Evolutionary conservation across 2,113 vertebrate genomes (phyloP), one percentile per base, ranked within the genome.

Genomic region (Semnopithecus entellus): DNA sequence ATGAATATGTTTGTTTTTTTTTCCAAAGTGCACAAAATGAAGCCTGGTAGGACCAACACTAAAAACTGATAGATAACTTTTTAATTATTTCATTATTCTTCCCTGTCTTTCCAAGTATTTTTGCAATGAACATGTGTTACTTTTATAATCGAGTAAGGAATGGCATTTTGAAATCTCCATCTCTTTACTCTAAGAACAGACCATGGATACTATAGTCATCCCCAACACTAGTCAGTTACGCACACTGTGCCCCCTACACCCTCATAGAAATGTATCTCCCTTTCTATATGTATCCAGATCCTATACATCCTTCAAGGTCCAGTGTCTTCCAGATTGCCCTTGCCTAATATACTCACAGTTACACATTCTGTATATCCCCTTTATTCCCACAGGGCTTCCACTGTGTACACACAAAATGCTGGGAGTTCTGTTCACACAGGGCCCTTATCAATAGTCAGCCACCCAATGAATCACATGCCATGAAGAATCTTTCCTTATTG

Each of bases 51-150:
- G 18, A 70, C 68, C 79, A n/a, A 83, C 14, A 86, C 64, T 50
- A 50, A 50, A 70, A 84, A 91, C 50, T 38, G 32, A 66, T 8
- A 18, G 35, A 43, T 88, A 75, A 57, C 38, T 25, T 78, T 88
- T 68, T 30, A 38, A 80, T 72, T 68, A 35, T 68, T 35, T 84
- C 45, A 43, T 45, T 82, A 78, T 18, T 45, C 59, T 57, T 80
- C 32, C 48, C 85, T 81, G 12, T 87, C 48, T 91, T 92, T 87
- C 76, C 73, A 73, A 79, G 83, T 48, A 81, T 40, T 59, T 66
- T 55, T 68, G 30, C 73, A 61, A 61, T 61, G 35, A 86, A 48
- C 20, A 12, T 94, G 10, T 43, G 64, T 52, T 20, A 32, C 59
- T 88, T 40, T 64, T 55, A 64, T 10, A 25, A 22, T 79, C 23